phyloP scores from a whole-genome alignment of 2,113 vertebrate species.

The Hipposideros armiger region DNA sequence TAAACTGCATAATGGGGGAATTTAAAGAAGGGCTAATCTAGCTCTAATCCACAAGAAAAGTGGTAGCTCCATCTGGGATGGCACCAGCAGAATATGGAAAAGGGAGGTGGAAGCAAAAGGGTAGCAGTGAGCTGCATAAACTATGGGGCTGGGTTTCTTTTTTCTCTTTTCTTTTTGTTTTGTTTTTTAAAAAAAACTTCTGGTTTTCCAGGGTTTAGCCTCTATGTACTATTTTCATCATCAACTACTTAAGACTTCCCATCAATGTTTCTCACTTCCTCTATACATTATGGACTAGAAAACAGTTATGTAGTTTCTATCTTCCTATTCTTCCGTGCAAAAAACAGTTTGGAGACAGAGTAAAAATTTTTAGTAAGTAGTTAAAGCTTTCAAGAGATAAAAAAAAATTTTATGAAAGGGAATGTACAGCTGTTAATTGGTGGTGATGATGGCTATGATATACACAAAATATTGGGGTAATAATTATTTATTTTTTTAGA shows the following conservation, averaged over 20 bases:
- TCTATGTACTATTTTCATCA: neutral
- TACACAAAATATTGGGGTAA: neutral
- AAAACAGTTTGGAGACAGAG: neutral
- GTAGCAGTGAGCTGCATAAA: neutral
- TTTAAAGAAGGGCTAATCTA: neutral
- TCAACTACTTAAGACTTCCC: neutral
- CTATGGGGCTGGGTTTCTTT: rapidly evolving
- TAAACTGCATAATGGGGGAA: neutral
- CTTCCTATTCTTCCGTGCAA: neutral
- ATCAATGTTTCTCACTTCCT: neutral
- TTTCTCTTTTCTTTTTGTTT: neutral
- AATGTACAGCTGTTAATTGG: neutral
- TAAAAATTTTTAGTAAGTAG: constrained; percentile 3
- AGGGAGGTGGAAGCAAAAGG: neutral
- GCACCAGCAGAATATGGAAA: neutral
- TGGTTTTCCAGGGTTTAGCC: neutral
- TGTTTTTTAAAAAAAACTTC: neutral
- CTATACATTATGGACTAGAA: neutral
- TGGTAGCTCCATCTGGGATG: neutral
- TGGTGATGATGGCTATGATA: neutral
- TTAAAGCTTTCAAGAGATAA: neutral
- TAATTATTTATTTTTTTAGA: neutral
- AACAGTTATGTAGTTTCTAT: neutral
- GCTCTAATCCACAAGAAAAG: neutral
- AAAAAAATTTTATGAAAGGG: neutral